Base-by-base conservation (phyloP, 2,797 vertebrate genomes). In the Bucorvus abyssinicus region DNA sequence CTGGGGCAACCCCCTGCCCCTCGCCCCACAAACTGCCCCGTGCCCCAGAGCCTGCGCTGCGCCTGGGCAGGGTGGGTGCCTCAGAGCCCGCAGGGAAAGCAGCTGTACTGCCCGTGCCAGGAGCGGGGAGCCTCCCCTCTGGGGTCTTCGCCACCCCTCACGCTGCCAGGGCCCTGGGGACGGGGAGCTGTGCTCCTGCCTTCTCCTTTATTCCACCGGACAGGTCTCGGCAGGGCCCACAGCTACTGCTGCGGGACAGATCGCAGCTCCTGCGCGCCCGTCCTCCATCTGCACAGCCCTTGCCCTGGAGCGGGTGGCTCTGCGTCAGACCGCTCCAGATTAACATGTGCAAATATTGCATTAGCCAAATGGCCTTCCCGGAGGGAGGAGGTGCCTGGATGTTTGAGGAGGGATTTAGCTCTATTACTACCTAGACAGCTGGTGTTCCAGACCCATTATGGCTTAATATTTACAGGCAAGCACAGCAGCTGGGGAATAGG, bases 291-390 rank as follows among this genome's bases (percentile, higher is more conserved):
- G 34, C 3, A 1, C 67, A 56, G 44, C 52, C 40, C 53, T 65
- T 29, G 53, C 9, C 34, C 20, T 1, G 6, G 53, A 20, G 36
- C 1, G 8, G 57, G 74, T 32, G 75, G 52, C 44, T 64, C 61
- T 65, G 52, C 2, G 2, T 50, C 87, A 74, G 42, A 34, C 50
- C 30, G 49, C 53, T 59, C 56, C 57, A 23, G 29, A 73, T 68
- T 69, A 80, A 55, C 32, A 6, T 24, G 29, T 42, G 67, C 59
- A 79, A 79, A 38, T 38, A 17, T 12, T 6, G 26, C 83, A 59
- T 91, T 88, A 82, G 27, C 42, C 88, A 87, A 90, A 84, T 49
- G 81, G 59, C 63, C 59, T 69, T 84, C 59, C 11, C 82, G 47
- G 73, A 76, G 65, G 83, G 81, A 74, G 80, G 84, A 79, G n/a